These are phyloP conservation scores for Hydropotes inermis DNA, from an alignment of 2,113 vertebrate species.

Conservation along the genomic window DNA sequence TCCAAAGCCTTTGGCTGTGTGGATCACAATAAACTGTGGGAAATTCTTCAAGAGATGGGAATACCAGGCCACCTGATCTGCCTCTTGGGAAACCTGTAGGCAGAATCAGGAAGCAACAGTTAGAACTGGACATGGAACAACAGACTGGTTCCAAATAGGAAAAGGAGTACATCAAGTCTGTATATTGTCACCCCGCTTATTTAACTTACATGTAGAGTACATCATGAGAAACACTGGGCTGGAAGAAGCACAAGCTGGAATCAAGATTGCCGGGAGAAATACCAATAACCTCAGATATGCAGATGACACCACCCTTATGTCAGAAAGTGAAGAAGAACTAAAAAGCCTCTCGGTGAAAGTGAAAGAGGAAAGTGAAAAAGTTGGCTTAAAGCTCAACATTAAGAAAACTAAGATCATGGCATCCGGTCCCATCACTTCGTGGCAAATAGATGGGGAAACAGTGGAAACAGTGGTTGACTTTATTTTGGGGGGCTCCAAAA, in stretches of 20 bases:
- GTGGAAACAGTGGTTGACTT: neutral
- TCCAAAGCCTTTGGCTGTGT: neutral
- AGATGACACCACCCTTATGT: neutral
- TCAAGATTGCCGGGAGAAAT: neutral
- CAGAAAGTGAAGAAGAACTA: neutral
- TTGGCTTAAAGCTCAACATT: neutral
- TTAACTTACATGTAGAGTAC: neutral
- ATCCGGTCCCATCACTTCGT: neutral
- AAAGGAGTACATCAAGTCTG: neutral
- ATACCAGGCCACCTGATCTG: neutral
- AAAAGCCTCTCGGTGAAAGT: neutral
- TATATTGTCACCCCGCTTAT: neutral
- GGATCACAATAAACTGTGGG: neutral
- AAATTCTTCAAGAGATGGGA: neutral
- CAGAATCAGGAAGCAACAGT: neutral
- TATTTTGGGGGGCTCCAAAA: neutral
- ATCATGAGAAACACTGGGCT: neutral
- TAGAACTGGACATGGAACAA: neutral
- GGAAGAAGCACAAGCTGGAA: neutral
- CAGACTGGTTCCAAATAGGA: neutral
- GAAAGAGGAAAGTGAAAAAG: neutral
- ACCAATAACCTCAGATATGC: neutral
- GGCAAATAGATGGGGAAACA: neutral
- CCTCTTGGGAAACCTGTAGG: neutral
- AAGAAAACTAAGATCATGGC: neutral